These are phyloP conservation scores for Noturus placidus DNA, from an alignment of 2,113 vertebrate species.

Conservation along the genomic window DNA sequence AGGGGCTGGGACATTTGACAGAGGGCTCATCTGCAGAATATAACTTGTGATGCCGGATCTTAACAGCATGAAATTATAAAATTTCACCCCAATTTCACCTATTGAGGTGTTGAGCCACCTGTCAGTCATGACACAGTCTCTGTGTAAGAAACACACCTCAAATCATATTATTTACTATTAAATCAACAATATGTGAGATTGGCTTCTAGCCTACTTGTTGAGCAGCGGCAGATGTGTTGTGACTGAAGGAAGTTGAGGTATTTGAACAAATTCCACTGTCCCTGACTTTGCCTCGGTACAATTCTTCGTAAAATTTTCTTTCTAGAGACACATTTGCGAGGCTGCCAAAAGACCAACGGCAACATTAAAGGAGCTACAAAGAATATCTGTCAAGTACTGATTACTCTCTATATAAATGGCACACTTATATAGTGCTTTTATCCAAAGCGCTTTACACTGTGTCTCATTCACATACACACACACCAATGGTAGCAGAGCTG, in stretches of 20 bases:
- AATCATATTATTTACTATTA: background rate
- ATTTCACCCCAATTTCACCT: background rate
- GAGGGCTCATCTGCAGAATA: background rate
- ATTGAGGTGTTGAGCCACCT: background rate
- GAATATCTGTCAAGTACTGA: too few relatives aligned
- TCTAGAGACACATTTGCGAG: background rate
- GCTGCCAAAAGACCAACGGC: too few relatives aligned
- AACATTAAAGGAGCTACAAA: too few relatives aligned
- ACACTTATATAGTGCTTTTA: too few relatives aligned
- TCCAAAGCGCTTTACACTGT: too few relatives aligned
- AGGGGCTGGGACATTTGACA: background rate
- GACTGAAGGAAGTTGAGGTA: constrained; percentile 5
- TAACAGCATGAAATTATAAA: background rate
- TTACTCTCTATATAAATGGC: too few relatives aligned
- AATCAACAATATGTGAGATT: background rate
- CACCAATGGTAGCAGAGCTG: too few relatives aligned
- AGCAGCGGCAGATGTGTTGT: background rate
- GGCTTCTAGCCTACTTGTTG: background rate
- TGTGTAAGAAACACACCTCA: background rate
- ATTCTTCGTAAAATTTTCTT: background rate
- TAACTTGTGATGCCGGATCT: background rate
- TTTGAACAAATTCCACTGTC: background rate
- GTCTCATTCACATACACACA: too few relatives aligned
- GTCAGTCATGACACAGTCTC: background rate
- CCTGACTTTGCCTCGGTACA: background rate